These are phyloP conservation scores for Agrilus biguttatus DNA, from an alignment of 2,888 invertebrate species.

Conservation along the genomic window DNA sequence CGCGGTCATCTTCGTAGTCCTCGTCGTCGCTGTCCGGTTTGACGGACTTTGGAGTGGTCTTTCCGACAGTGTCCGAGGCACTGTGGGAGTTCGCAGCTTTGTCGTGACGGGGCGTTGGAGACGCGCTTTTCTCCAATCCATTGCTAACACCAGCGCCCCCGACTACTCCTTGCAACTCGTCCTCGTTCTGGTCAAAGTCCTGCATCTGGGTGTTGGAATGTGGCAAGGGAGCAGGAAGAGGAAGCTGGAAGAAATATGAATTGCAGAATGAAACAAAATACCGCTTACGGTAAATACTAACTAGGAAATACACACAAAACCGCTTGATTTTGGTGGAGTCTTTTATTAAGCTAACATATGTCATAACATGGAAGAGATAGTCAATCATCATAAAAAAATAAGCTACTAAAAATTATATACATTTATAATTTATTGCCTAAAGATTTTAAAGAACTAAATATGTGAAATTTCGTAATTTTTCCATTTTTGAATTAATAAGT, in stretches of 20 bases:
- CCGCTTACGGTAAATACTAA: neutral
- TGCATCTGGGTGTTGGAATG: slow-evolving; percentile 27
- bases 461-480: too few relatives aligned
- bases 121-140: slow-evolving; percentile 31
- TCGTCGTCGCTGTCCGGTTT: slow-evolving; percentile 24
- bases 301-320: too few relatives aligned
- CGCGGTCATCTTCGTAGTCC: slow-evolving; percentile 18
- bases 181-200: slow-evolving; percentile 34
- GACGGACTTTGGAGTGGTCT: slow-evolving; percentile 12
- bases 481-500: too few relatives aligned
- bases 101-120: slow-evolving; percentile 33
- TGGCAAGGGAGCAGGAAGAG: slow-evolving; percentile 27
- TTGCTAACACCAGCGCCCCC: slow-evolving; percentile 26
- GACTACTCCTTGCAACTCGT: slow-evolving; percentile 20
- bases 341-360: too few relatives aligned
- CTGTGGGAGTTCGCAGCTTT: slow-evolving; percentile 18
- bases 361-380: too few relatives aligned
- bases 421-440: too few relatives aligned
- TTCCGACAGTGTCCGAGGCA: slow-evolving; percentile 9
- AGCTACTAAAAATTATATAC: too few relatives aligned
- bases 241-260: slow-evolving; percentile 15
- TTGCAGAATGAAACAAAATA: neutral
- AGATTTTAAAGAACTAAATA: too few relatives aligned
- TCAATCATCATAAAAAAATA: too few relatives aligned
- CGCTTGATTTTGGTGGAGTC: neutral